These are phyloP conservation scores for Drosophila dunni DNA, from an alignment of 1,140 invertebrate species.

Conservation along the genomic window DNA sequence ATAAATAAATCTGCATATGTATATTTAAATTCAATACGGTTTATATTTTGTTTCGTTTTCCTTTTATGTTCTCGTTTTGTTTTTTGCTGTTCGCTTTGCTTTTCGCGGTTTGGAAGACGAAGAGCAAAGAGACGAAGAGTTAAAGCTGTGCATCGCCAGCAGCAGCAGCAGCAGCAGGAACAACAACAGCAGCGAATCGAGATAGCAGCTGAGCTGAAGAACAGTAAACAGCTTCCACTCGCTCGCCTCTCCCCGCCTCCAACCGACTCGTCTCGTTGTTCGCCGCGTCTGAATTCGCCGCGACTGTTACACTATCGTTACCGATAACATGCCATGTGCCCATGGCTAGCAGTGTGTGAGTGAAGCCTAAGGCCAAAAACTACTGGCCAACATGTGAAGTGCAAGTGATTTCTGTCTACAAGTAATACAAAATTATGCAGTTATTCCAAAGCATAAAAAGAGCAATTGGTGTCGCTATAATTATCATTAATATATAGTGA, in stretches of 20 bases:
- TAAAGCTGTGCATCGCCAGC: slow-evolving; percentile 47
- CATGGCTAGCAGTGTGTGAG: background rate
- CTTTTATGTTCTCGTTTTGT: slow-evolving; percentile 26
- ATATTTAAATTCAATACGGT: slow-evolving; percentile 14
- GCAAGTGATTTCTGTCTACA: slow-evolving; percentile 30
- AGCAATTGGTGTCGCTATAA: background rate
- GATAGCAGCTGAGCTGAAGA: slow-evolving; percentile 65
- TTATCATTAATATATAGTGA: background rate
- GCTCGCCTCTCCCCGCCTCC: background rate
- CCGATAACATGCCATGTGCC: slow-evolving; percentile 34
- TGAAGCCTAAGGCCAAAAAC: slow-evolving; percentile 12
- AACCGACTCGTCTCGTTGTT: slow-evolving; percentile 12
- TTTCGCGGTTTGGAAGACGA: slow-evolving; percentile 44
- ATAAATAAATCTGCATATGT: slow-evolving; percentile 43
- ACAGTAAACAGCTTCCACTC: slow-evolving; percentile 66
- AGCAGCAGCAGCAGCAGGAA: slow-evolving; percentile 19
- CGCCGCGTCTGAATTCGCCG: slow-evolving; percentile 25
- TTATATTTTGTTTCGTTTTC: slow-evolving; percentile 32
- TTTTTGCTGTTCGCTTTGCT: slow-evolving; percentile 48
- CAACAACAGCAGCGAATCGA: slow-evolving; percentile 28
- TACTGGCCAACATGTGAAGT: slow-evolving; percentile 47
- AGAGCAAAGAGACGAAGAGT: slow-evolving; percentile 33
- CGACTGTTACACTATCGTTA: slow-evolving; percentile 61
- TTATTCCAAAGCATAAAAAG: slow-evolving; percentile 8
- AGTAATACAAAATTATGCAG: background rate